Conservation (phyloP, 2,797 vertebrate species). For the Moxostoma hubbsi region DNA sequence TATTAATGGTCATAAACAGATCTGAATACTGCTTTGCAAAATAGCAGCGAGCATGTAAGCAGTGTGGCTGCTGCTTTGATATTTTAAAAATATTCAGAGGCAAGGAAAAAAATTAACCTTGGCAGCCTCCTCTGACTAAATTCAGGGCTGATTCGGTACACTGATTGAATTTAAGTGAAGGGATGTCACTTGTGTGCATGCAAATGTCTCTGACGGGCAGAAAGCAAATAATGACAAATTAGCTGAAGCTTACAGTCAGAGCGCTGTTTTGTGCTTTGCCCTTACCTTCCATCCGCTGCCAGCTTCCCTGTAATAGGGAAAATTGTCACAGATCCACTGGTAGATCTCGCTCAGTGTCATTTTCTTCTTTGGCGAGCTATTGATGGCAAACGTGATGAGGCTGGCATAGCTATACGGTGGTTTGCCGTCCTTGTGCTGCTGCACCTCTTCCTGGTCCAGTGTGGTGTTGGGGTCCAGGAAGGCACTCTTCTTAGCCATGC, state of each 20-base stretch:
- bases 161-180: constrained; percentile 58
- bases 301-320: constrained; percentile 92
- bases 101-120: constrained; percentile 54
- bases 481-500: constrained; percentile 87
- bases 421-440: constrained; percentile 93
- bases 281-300: constrained; percentile 95
- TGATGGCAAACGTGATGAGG: constrained; percentile 94
- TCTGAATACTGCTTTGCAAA: constrained; percentile 45
- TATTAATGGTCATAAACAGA: constrained; percentile 53
- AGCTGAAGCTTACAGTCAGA: constrained; percentile 17
- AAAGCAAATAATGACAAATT: constrained; percentile 49
- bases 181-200: constrained; percentile 54
- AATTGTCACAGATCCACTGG: constrained; percentile 97
- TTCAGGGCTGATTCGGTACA: constrained; percentile 56
- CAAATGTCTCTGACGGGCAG: constrained; percentile 52
- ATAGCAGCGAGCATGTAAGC: constrained; percentile 25
- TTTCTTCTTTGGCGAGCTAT: constrained; percentile 95
- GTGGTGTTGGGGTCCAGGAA: constrained; percentile 90
- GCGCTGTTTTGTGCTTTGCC: neutral
- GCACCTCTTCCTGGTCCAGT: constrained; percentile 91
- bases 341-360: constrained; percentile 96
- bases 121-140: constrained; percentile 55
- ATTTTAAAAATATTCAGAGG: constrained; percentile 48
- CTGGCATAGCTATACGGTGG: constrained; percentile 93
- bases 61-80: constrained; percentile 45